phyloP scores from a whole-genome alignment of 2,888 invertebrate genomes.

The Nebria brevicollis region DNA sequence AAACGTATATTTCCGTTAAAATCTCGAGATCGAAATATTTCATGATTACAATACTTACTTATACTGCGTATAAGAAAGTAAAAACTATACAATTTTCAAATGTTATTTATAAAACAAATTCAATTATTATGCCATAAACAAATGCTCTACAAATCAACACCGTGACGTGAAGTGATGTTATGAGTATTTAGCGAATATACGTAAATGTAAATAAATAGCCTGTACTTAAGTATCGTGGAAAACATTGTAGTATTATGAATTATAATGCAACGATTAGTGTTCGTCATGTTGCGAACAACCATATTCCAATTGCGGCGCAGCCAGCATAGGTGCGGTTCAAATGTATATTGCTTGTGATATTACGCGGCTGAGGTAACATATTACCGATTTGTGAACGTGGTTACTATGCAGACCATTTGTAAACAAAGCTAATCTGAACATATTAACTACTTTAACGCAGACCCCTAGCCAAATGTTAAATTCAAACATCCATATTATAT shows the following conservation, averaged over 20 bases:
- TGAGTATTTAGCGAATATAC: neutral
- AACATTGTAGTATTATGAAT: neutral
- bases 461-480: neutral
- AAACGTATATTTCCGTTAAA: no score
- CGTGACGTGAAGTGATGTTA: neutral
- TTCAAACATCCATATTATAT: neutral
- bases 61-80: no score
- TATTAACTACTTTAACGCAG: slow-evolving; percentile 9
- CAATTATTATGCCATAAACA: neutral
- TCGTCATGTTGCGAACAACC: neutral
- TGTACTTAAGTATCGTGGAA: neutral
- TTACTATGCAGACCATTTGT: slow-evolving; percentile 16
- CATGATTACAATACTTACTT: no score
- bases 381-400: slow-evolving; percentile 23
- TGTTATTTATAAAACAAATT: neutral
- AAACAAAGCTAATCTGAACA: slow-evolving; percentile 10
- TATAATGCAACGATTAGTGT: neutral
- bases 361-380: slow-evolving; percentile 17
- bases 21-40: no score
- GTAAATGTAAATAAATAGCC: neutral
- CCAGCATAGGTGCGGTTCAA: neutral
- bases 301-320: neutral
- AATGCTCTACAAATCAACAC: neutral
- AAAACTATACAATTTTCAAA: neutral
- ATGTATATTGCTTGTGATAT: slow-evolving; percentile 14